Base-by-base conservation (phyloP, 2,888 invertebrate genomes). In the Smittia sp. region DNA sequence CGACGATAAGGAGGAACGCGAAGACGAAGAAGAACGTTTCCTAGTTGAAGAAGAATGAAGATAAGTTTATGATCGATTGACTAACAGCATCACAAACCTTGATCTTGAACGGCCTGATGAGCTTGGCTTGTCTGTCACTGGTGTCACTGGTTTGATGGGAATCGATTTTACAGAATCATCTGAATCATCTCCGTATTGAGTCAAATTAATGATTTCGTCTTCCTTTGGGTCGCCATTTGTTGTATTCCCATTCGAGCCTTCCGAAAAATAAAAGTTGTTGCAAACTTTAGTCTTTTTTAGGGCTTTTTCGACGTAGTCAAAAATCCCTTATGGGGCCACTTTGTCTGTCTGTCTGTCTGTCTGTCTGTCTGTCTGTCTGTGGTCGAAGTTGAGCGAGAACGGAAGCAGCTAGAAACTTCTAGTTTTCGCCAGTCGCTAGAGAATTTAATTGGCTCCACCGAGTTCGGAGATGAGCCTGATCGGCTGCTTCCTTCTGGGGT, bases 161-260 rank as follows among this genome's bases (percentile, higher is more conserved):
- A 32, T 15, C 7, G 72, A 72, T 39, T 39, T 38, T 1, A 27
- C 41, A 27, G 73, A 73, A 18, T 73, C 73, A 65, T 73, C 54
- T 39, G 73, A 73, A 25, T 73, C 73, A 7, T 73, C 73, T 18
- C 46, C 73, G 24, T 38, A 63, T 3, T 65, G 73, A n/a, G 65
- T 65, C 18, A 73, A 41, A 46, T 73, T 73, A 6, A 65, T 65
- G 9, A 73, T 20, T 24, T 65, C 73, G 25, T 73, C 65, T 11
- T 63, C 58, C 27, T 27, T 58, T 4, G 38, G 22, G 22, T 24
- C 20, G 1, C 6, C 13, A 9, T 15, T 22, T 38, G 67, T 15
- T 65, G 63, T 24, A 41, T 20, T 72, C 22, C 62, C 69, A 54
- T 70, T 70, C 7, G 69, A 70, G 2, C 69, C 69, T 70, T 39